These are phyloP conservation scores for Poecile montanus DNA, from an alignment of 2,797 vertebrate species.

Conservation along the genomic window DNA sequence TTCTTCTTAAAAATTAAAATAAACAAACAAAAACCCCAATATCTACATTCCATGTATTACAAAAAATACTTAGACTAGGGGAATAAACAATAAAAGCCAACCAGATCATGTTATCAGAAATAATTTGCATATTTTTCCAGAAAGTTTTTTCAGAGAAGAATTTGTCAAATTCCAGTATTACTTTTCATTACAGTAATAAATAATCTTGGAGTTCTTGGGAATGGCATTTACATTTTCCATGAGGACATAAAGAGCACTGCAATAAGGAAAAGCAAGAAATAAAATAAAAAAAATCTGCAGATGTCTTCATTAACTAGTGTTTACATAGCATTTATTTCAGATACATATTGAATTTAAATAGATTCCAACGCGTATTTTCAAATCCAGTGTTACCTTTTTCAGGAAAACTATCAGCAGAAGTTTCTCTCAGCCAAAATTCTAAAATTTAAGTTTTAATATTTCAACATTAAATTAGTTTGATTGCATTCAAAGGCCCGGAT, in stretches of 20 bases:
- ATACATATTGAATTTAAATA: not conserved
- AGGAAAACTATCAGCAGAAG: not conserved
- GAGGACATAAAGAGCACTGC: not conserved
- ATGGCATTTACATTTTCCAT: not conserved
- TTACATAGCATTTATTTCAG: not conserved
- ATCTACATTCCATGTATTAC: not conserved
- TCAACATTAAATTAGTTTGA: not conserved
- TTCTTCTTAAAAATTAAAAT: not conserved
- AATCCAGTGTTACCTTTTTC: not conserved
- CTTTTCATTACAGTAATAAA: not conserved
- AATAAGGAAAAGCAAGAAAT: not conserved
- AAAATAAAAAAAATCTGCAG: not conserved
- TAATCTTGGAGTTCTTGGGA: not conserved
- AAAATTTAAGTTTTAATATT: not conserved
- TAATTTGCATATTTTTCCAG: not conserved
- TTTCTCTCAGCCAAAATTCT: not conserved
- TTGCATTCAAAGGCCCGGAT: not conserved
- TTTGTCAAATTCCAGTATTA: not conserved
- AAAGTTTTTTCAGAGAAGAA: not conserved
- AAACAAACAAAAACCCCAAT: fast-evolving
- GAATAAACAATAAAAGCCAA: not conserved
- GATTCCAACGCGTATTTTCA: not conserved
- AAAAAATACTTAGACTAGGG: not conserved
- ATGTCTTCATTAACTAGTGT: not conserved
- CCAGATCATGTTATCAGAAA: not conserved